Conservation (phyloP, 2,888 invertebrate genomes). For the Atherix ibis region DNA sequence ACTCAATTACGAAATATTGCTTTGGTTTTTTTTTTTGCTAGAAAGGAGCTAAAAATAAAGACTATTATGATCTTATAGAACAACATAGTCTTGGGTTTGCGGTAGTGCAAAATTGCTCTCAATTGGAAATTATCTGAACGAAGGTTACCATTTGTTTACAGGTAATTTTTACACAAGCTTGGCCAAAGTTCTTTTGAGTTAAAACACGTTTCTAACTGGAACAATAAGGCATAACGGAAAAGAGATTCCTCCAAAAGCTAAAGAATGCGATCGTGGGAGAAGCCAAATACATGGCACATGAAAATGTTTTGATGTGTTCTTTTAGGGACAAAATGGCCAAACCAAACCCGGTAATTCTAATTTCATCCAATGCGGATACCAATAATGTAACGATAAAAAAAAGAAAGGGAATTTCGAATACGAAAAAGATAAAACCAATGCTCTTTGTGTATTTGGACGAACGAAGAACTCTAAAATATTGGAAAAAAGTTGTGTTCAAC, state of each 20-base stretch:
- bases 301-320: too few species aligned
- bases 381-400: constrained; percentile 1
- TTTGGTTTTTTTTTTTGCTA: constrained; percentile 4
- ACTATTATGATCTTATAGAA: too few species aligned
- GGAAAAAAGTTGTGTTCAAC: too few species aligned
- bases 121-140: too few species aligned
- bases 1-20: too few species aligned
- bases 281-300: constrained; percentile 1
- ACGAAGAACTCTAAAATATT: too few species aligned
- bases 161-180: constrained; percentile 1
- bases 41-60: neutral
- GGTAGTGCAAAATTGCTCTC: constrained; percentile 12
- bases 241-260: constrained; percentile 3
- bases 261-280: constrained; percentile 1
- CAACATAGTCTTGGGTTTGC: too few species aligned
- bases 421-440: constrained; percentile 11
- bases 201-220: constrained; percentile 2
- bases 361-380: constrained; percentile 1
- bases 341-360: neutral
- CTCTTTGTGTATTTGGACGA: constrained; percentile 13
- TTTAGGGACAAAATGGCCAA: constrained; percentile 1
- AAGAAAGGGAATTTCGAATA: constrained; percentile 5
- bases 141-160: too few species aligned
- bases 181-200: too few species aligned
- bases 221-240: constrained; percentile 3